Evolutionary conservation across 2,797 vertebrate genomes (phyloP).

Genomic region (Pseudochirops cupreus): DNA sequence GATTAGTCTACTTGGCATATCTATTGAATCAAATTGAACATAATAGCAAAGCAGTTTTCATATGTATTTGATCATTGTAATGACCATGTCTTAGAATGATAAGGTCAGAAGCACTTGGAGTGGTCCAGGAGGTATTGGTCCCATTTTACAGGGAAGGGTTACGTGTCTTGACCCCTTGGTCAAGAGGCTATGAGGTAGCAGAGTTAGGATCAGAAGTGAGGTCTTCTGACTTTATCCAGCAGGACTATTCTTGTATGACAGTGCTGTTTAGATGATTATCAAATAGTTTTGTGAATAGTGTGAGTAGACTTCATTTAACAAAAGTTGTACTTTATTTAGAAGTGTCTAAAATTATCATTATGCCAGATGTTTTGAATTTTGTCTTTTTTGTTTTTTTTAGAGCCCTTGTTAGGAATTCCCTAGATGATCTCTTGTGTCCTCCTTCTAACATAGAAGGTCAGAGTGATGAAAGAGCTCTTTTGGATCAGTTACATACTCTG

Average conservation of each 20-base stretch:
- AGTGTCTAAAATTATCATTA: background rate
- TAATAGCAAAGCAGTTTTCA: background rate
- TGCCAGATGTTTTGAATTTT: constrained; percentile 32
- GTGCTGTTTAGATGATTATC: background rate
- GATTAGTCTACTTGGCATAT: background rate
- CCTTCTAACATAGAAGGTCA: constrained; percentile 92
- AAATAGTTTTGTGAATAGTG: background rate
- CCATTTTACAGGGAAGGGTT: background rate
- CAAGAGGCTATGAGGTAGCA: background rate
- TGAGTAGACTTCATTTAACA: background rate
- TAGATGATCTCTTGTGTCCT: constrained; percentile 94
- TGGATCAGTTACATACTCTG: constrained; percentile 96
- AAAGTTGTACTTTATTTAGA: background rate
- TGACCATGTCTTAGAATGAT: background rate
- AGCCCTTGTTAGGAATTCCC: constrained; percentile 90
- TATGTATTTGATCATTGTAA: background rate
- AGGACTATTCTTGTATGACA: background rate
- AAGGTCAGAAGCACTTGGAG: background rate
- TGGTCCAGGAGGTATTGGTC: background rate
- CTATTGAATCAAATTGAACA: background rate
- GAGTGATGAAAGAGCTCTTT: constrained; percentile 93
- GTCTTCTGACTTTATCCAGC: background rate
- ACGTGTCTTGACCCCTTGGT: background rate
- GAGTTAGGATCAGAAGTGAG: background rate
- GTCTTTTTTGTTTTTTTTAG: constrained; percentile 81